These are phyloP conservation scores for Magallana gigas DNA, from an alignment of 1,140 invertebrate species.

Conservation along the genomic window DNA sequence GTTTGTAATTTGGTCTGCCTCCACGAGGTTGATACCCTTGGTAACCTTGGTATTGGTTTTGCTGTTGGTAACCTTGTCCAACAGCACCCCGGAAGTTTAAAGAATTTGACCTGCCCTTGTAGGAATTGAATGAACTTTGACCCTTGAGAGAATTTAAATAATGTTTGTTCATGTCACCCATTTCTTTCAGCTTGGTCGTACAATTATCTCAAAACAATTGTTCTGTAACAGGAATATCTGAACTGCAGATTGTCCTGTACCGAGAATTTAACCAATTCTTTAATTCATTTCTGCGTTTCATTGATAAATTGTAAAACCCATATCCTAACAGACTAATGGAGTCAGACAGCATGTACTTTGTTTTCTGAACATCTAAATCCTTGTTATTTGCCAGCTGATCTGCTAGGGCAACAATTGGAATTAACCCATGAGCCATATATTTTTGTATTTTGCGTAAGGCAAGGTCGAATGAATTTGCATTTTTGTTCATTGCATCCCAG, in stretches of 20 bases:
- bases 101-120: no score
- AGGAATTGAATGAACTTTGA: background rate
- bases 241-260: slow-evolving; percentile 82
- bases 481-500: background rate
- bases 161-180: background rate
- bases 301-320: slow-evolving; percentile 1
- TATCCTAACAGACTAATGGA: background rate
- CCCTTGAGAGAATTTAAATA: background rate
- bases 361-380: background rate
- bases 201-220: slow-evolving; percentile 20
- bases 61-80: background rate
- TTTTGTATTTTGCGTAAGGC: background rate
- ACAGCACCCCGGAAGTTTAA: no score
- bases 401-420: background rate
- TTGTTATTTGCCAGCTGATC: background rate
- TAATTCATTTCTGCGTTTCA: background rate
- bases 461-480: background rate
- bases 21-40: background rate
- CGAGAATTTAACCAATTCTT: background rate
- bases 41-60: background rate
- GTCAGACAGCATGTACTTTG: background rate
- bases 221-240: background rate
- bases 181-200: background rate
- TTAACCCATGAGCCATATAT: background rate
- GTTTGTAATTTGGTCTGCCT: background rate